Evolutionary conservation across 2,113 vertebrate genomes (phyloP).

Genomic region (Gavia stellata): DNA sequence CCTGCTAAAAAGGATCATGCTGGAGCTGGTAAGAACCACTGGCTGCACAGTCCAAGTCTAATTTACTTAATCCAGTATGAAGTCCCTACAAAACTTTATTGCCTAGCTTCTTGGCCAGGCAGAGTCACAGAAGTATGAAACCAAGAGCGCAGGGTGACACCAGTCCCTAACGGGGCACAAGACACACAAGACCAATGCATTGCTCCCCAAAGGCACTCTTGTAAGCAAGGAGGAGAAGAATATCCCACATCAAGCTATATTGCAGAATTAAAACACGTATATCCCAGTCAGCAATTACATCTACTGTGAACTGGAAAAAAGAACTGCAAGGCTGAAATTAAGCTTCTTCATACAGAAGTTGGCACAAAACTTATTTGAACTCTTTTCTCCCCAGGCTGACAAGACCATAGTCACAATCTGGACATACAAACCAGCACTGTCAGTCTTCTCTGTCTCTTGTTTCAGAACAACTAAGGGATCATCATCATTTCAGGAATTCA

Average conservation of each 20-base stretch:
- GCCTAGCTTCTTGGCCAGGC: neutral
- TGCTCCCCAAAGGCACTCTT: neutral
- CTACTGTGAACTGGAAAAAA: neutral
- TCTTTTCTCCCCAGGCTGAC: neutral
- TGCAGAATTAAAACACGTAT: neutral
- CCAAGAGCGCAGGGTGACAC: neutral
- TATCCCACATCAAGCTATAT: neutral
- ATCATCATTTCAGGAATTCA: neutral
- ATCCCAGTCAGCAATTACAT: neutral
- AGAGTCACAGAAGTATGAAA: neutral
- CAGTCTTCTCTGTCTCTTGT: neutral
- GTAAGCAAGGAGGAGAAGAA: neutral
- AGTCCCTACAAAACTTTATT: neutral
- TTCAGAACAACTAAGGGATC: neutral
- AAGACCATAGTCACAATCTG: neutral
- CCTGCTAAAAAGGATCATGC: slow-evolving; percentile 66
- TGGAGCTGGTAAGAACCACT: slow-evolving; percentile 62
- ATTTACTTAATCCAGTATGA: neutral
- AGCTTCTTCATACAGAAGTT: neutral
- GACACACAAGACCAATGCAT: neutral
- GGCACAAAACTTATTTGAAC: neutral
- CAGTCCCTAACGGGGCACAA: neutral
- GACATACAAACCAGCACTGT: neutral
- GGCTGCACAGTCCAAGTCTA: slow-evolving; percentile 19
- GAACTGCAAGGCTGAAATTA: neutral